These are phyloP conservation scores for Ascaphus truei DNA, from an alignment of 2,113 vertebrate species.

Conservation along the genomic window DNA sequence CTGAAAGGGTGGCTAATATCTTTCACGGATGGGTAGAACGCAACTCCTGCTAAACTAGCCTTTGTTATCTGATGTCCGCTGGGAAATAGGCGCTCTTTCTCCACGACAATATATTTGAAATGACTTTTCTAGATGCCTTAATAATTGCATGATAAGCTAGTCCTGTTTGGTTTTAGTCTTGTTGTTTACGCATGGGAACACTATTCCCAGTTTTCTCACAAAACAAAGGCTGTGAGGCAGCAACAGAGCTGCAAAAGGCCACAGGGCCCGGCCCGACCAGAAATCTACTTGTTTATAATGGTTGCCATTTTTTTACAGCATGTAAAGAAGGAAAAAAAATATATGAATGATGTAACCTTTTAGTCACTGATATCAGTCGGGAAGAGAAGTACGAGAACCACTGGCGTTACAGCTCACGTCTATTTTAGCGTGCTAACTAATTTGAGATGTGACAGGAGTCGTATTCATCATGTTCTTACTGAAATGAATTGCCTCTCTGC, in stretches of 20 bases:
- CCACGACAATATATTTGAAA: slow-evolving; percentile 79
- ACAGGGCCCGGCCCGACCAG: slow-evolving; percentile 56
- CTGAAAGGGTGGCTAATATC: slow-evolving; percentile 70
- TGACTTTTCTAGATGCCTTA: slow-evolving; percentile 98
- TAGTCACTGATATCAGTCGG: slow-evolving; percentile 61
- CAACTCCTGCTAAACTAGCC: slow-evolving; percentile 82
- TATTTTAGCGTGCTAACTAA: slow-evolving; percentile 67
- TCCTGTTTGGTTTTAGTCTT: slow-evolving; percentile 82
- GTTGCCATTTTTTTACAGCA: slow-evolving; percentile 65
- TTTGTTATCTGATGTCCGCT: slow-evolving; percentile 88
- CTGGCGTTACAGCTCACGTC: slow-evolving; percentile 64
- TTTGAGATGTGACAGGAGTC: slow-evolving; percentile 60
- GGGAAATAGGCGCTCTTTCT: slow-evolving; percentile 98
- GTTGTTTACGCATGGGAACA: slow-evolving; percentile 84
- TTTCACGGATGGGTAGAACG: slow-evolving; percentile 76
- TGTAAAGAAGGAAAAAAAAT: slow-evolving; percentile 57
- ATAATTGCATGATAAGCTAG: slow-evolving; percentile 99
- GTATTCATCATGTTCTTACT: slow-evolving; percentile 65
- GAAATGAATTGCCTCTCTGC: slow-evolving; percentile 65
- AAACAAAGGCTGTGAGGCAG: slow-evolving; percentile 70
- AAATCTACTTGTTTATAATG: slow-evolving; percentile 51
- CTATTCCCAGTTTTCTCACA: slow-evolving; percentile 84
- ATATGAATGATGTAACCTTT: slow-evolving; percentile 67
- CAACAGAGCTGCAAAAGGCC: slow-evolving; percentile 60
- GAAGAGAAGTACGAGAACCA: slow-evolving; percentile 58